Conservation (phyloP, 2,888 invertebrate genomes). For the Standfussiana lucernea region DNA sequence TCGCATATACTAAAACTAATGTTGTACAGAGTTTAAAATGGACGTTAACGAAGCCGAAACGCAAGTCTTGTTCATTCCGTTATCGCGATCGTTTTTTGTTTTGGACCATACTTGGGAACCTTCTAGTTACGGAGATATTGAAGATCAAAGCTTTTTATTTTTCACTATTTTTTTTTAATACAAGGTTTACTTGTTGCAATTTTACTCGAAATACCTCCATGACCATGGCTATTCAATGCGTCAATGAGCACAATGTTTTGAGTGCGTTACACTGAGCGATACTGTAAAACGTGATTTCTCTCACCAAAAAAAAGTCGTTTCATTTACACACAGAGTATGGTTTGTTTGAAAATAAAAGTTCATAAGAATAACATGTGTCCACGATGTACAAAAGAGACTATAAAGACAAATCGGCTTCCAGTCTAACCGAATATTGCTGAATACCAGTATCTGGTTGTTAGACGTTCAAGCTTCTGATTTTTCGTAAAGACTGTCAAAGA, state of each 20-base stretch:
- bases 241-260: not conserved
- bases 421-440: not conserved
- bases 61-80: not conserved
- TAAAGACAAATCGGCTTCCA: not conserved
- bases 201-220: not conserved
- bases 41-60: not conserved
- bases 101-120: not conserved
- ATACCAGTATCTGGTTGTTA: no score
- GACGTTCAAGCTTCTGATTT: not conserved
- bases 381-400: not conserved
- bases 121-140: not conserved
- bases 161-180: not conserved
- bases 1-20: no score
- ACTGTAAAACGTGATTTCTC: not conserved
- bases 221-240: not conserved
- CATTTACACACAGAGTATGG: not conserved
- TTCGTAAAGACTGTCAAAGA: not conserved
- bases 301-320: not conserved
- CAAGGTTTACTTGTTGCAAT: no score
- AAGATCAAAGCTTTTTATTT: not conserved
- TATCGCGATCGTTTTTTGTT: not conserved
- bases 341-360: not conserved
- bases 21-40: not conserved
- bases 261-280: no score
- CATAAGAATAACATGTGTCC: not conserved